Evolutionary conservation across 2,888 invertebrate genomes (phyloP).

Genomic region (Meteorus colon): DNA sequence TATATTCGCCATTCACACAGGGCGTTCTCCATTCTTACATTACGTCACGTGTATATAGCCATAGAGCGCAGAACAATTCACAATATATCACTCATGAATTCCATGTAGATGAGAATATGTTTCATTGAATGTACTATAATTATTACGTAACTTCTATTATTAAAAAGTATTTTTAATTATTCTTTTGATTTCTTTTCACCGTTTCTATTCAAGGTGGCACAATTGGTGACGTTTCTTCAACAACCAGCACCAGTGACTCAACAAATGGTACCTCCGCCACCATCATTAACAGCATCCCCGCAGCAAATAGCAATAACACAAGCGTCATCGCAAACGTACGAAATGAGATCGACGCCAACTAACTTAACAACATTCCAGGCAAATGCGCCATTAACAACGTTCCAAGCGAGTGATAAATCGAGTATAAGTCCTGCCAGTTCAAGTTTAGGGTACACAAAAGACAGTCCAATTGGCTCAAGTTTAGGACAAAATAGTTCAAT

Average conservation of each 20-base stretch:
- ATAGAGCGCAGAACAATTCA: conserved; percentile 12
- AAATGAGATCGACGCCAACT: conserved; percentile 64
- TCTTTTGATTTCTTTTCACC: neutral
- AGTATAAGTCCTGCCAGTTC: conserved; percentile 69
- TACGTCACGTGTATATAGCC: conserved; percentile 31
- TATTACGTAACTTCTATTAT: neutral
- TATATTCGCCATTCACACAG: conserved; percentile 36
- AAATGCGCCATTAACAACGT: conserved; percentile 66
- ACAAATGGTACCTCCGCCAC: conserved; percentile 64
- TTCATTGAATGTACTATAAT: neutral
- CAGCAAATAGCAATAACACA: conserved; percentile 70
- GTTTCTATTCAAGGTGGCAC: conserved; percentile 77
- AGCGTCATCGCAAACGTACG: conserved; percentile 56
- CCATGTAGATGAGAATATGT: conserved; percentile 13
- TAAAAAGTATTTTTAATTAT: neutral
- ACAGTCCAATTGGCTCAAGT: conserved; percentile 65
- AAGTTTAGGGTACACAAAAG: conserved; percentile 67
- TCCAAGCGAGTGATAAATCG: conserved; percentile 70
- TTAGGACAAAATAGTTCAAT: conserved; percentile 64
- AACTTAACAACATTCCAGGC: conserved; percentile 70
- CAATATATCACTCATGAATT: conserved; percentile 35
- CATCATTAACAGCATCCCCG: conserved; percentile 62
- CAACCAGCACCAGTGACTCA: conserved; percentile 74
- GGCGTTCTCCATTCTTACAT: conserved; percentile 33
- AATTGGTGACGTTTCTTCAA: conserved; percentile 85